Base-by-base conservation (phyloP, 1,140 invertebrate genomes). In the Drosophila murphyi region DNA sequence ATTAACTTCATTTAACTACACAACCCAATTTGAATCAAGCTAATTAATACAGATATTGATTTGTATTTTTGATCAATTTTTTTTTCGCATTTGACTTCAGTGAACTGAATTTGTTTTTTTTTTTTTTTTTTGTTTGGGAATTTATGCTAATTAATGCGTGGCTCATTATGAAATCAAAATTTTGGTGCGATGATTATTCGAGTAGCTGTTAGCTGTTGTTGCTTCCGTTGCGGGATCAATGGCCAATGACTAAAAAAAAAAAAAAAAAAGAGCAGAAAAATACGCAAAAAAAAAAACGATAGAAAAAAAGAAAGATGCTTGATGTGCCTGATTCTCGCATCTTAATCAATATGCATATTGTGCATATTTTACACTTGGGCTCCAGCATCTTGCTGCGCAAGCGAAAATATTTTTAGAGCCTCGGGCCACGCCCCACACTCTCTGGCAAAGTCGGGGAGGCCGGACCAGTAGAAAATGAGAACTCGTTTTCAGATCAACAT, bases 141-240 rank as follows among this genome's bases (percentile, higher is more conserved):
- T 62, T 70, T 57, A 75, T 75, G 67, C 67, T 57, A 75, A 71
- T 70, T 37, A 12, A 72, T 65, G 61, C 61, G 3, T 7, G 12
- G 34, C 50, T 73, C 29, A 73, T 73, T 60, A 55, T 59, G 47
- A 50, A 56, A 62, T 62, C 43, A 61, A 29, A 45, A 59, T 52
- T 50, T 62, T 37, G 48, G 28, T 52, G 20, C 20, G 20, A 20
- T 45, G 20, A 32, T 64, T 35, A 48, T 59, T 12, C 45, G 43
- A 29, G 12, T 52, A 43, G 52, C 10, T 52, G 39, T 63, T 52
- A 55, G 55, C 8, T 67, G 52, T 65, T 72, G 62, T 59, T 67
- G 62, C 52, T 65, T 50, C 52, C 61, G 69, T 31, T 62, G 37
- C 48, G 12, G 34, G 62, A 75, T 75, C 72, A 75, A 71, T 71